A percentile compares a stretch with the other conserved stretches of the same genome.
These are phyloP conservation scores for Salticus scenicus DNA, from an alignment of 2,888 invertebrate species.

Conservation along the genomic window DNA sequence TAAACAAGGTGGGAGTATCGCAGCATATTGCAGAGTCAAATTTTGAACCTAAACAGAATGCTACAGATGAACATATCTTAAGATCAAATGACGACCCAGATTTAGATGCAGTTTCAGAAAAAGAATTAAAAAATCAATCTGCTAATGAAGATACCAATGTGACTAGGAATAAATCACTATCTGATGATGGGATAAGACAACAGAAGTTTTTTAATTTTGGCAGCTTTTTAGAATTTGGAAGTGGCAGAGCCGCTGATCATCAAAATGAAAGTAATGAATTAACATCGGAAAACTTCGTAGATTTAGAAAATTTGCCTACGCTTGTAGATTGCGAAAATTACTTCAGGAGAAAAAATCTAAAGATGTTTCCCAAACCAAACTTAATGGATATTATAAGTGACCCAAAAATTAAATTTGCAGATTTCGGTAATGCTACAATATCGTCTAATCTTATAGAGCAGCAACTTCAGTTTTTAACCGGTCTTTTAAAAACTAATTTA, in stretches of 20 bases:
- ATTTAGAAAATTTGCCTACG: not conserved
- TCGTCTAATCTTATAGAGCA: not conserved
- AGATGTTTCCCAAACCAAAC: conserved; percentile 32
- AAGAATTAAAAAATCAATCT: too few relatives aligned
- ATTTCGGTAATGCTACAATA: conserved; percentile 6
- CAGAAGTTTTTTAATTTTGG: not conserved
- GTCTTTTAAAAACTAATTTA: not conserved
- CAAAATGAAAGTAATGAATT: not conserved
- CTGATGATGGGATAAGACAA: not conserved
- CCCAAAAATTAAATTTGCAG: not conserved
- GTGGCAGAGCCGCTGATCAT: not conserved
- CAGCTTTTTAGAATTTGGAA: not conserved
- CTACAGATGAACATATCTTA: too few relatives aligned
- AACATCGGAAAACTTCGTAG: not conserved
- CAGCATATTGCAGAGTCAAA: not conserved
- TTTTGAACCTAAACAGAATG: too few relatives aligned
- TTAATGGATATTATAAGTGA: conserved; percentile 15
- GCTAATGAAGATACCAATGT: not conserved
- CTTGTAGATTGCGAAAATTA: not conserved
- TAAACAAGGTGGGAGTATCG: not conserved
- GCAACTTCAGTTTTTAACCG: not conserved
- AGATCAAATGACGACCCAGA: too few relatives aligned
- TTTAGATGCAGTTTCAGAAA: not conserved
- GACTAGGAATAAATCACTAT: not conserved
- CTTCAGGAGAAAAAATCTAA: not conserved